Conservation (phyloP, 2,113 vertebrate species). For the Sorex fumeus region DNA sequence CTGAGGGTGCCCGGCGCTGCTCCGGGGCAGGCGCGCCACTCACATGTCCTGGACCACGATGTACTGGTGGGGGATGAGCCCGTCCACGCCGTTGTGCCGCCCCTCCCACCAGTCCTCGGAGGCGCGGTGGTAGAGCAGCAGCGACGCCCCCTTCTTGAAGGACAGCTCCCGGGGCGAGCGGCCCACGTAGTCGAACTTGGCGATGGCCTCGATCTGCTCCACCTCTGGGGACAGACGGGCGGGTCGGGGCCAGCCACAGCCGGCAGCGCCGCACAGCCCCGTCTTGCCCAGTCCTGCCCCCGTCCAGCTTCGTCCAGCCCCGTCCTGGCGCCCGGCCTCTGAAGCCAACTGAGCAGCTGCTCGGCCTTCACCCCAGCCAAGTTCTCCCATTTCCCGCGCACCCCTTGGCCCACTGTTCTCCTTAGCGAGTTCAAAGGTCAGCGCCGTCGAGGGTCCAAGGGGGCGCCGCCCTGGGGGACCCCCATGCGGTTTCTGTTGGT, state of each 20-base stretch:
- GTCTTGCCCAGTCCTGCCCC: no score
- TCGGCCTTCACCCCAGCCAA: slow-evolving; percentile 1
- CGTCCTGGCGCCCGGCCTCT: no score
- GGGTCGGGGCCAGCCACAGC: not conserved
- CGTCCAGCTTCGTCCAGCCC: not conserved
- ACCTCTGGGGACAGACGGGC: slow-evolving; percentile 89
- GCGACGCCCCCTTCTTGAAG: slow-evolving; percentile 98
- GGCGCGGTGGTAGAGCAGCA: slow-evolving; percentile 96
- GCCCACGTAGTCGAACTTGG: slow-evolving; percentile 98
- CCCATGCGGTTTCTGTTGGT: no score
- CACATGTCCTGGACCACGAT: slow-evolving; percentile 99
- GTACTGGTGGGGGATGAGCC: slow-evolving; percentile 99
- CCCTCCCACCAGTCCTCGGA: slow-evolving; percentile 99
- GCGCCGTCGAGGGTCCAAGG: no score
- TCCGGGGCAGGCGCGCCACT: slow-evolving; percentile 86
- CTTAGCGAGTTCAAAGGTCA: not conserved
- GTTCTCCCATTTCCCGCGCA: not conserved
- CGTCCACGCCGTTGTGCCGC: slow-evolving; percentile 97
- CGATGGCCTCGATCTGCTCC: slow-evolving; percentile 99
- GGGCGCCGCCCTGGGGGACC: no score
- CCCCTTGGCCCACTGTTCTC: not conserved
- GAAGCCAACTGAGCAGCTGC: not conserved
- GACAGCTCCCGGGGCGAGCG: slow-evolving; percentile 96
- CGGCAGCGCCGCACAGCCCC: no score
- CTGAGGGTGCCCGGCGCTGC: no score